Conservation (phyloP, 2,113 vertebrate genomes). For the Suricata suricatta region DNA sequence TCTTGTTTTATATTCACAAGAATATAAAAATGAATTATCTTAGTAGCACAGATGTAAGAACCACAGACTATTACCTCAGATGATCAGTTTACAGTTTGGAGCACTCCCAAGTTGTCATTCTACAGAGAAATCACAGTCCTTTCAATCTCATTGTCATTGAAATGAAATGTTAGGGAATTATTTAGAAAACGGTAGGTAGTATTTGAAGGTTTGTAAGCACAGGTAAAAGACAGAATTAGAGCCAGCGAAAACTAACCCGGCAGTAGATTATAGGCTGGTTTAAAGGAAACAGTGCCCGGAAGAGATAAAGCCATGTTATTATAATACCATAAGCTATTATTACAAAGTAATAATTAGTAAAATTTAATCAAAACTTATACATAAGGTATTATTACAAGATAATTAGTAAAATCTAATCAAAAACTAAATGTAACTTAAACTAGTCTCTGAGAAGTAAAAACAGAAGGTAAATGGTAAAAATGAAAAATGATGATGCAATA, state of each 20-base stretch:
- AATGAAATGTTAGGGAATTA: background rate
- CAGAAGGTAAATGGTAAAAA: background rate
- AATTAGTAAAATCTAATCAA: conserved; percentile 3
- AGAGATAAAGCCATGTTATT: background rate
- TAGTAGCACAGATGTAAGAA: background rate
- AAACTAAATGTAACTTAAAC: background rate
- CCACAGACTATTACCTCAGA: background rate
- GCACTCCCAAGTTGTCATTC: background rate
- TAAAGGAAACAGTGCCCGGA: background rate
- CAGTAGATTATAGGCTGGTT: background rate
- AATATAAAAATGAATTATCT: background rate
- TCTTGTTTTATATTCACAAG: background rate
- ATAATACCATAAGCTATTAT: no score
- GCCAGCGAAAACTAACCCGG: background rate
- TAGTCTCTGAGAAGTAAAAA: background rate
- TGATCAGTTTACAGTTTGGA: background rate
- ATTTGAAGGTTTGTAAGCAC: background rate
- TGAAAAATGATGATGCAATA: background rate
- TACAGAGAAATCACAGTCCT: background rate
- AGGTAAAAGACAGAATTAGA: background rate
- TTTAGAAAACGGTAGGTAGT: background rate
- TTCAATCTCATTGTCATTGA: background rate
- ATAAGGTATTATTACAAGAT: background rate
- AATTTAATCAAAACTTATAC: background rate
- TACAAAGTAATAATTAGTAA: background rate